A percentile compares a stretch with the other conserved stretches of the same genome.
Evolutionary conservation across 2,797 vertebrate genomes (phyloP).

Genomic region (Catharus ustulatus): DNA sequence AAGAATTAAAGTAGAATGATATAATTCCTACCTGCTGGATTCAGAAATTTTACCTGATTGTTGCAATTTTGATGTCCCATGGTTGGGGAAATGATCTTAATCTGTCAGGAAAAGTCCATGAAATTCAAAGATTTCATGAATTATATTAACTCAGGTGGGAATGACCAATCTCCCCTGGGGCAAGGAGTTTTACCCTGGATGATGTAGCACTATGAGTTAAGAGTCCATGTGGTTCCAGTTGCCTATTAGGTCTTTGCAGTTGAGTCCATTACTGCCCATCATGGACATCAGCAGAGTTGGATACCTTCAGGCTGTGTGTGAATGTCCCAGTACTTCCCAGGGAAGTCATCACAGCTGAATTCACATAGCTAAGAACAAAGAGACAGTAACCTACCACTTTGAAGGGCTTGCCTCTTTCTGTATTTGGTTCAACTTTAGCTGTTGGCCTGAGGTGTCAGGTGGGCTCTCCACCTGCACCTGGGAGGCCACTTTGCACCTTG

Average conservation of each 20-base stretch:
- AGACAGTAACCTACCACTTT: not conserved
- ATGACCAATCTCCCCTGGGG: too few relatives aligned
- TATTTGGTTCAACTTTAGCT: not conserved
- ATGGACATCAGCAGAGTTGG: not conserved
- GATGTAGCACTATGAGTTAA: not conserved
- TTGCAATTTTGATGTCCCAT: not conserved
- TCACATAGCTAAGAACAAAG: not conserved
- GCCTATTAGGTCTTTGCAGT: not conserved
- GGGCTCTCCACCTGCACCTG: too few relatives aligned
- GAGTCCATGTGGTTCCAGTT: not conserved
- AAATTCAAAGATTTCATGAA: not conserved
- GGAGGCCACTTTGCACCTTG: not conserved
- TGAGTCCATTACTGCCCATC: not conserved
- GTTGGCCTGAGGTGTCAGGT: not conserved
- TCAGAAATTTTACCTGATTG: not conserved
- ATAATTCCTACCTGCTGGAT: accelerated
- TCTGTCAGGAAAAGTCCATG: not conserved
- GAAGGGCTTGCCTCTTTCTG: not conserved
- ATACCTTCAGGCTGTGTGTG: not conserved
- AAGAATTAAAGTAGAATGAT: not conserved
- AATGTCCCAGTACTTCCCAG: not conserved
- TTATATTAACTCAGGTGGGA: not conserved
- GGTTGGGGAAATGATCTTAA: not conserved
- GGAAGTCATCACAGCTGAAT: not conserved
- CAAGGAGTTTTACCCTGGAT: not conserved